Evolutionary conservation across 2,797 vertebrate genomes (phyloP).

Genomic region (Cuniculus paca): DNA sequence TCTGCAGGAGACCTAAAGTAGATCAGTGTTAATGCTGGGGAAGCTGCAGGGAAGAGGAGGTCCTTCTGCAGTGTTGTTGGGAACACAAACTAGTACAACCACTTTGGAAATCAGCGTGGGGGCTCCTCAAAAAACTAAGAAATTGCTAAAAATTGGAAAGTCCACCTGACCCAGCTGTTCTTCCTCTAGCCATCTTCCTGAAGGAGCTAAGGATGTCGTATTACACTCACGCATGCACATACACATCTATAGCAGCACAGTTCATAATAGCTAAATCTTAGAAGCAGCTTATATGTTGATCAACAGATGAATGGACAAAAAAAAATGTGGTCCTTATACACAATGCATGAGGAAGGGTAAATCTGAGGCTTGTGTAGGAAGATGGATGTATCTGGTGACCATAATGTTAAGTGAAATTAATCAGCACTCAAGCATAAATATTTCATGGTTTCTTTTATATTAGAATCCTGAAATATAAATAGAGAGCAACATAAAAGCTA

Average conservation of each 20-base stretch:
- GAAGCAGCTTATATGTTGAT: background rate
- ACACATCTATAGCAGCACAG: background rate
- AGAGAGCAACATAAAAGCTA: background rate
- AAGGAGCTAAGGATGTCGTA: too few relatives aligned
- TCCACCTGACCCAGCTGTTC: background rate
- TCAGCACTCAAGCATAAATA: background rate
- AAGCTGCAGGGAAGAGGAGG: background rate
- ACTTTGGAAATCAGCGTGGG: background rate
- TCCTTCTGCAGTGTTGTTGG: background rate
- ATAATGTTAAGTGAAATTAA: background rate
- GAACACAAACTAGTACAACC: background rate
- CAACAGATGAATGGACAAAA: background rate
- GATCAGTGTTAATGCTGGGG: background rate
- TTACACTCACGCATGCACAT: background rate
- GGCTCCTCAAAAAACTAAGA: background rate
- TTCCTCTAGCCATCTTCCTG: background rate
- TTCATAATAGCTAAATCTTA: background rate
- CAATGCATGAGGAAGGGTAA: background rate
- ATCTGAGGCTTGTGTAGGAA: background rate
- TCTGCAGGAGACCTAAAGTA: rapidly evolving
- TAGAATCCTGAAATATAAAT: background rate
- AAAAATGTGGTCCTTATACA: background rate
- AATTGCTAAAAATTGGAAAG: background rate
- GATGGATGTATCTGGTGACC: background rate
- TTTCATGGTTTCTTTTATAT: background rate